Base-by-base conservation (phyloP, 2,888 invertebrate genomes). In the Congeria kusceri region DNA sequence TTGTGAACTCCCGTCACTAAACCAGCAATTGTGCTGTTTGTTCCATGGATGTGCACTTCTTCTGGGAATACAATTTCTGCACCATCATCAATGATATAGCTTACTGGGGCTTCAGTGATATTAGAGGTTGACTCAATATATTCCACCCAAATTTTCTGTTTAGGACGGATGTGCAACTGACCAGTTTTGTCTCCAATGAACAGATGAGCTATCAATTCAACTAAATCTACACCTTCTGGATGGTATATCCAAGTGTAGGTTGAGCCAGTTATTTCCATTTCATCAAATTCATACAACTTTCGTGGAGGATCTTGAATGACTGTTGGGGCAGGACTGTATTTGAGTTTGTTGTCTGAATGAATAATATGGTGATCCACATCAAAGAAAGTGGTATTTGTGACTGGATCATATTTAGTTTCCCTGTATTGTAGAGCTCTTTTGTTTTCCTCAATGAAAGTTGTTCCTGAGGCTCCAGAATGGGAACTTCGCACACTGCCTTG, bases 161-260 rank as follows among this genome's bases (percentile, higher is more conserved):
- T 83, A n/a, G 61, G 23, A 27, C 86, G 68, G 1, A 89, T 71
- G 67, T 89, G 89, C 7, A 89, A 67, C 47, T 85, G 80, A 4
- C 89, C 90, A 15, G 88, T 87, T 58, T 88, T 86, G 75, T 90
- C 90, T 9, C 90, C 90, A 29, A 89, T 82, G 65, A 90, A 88
- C 25, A 73, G 75, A 63, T 88, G 89, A 39, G 83, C 85, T n/a
- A 79, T 85, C 13, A 87, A 74, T 32, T 77, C 76, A 9, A 88
- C 84, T n/a, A 72, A 44, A n/a, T 70, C 70, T 11, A 62, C 67
- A 28, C 80, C 71, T 47, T 70, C 39, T 13, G 88, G 85, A 64
- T 89, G 87, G 64, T 87, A 88, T 23, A 89, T 74, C 80, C 85
- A 77, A 9, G 87, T 63, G 39, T 86, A 73, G 1, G 89, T 67